A percentile compares a stretch with the other conserved stretches of the same genome.
These are phyloP conservation scores for Syngnathoides biaculeatus DNA, from an alignment of 2,113 vertebrate genomes.

Conservation along the genomic window DNA sequence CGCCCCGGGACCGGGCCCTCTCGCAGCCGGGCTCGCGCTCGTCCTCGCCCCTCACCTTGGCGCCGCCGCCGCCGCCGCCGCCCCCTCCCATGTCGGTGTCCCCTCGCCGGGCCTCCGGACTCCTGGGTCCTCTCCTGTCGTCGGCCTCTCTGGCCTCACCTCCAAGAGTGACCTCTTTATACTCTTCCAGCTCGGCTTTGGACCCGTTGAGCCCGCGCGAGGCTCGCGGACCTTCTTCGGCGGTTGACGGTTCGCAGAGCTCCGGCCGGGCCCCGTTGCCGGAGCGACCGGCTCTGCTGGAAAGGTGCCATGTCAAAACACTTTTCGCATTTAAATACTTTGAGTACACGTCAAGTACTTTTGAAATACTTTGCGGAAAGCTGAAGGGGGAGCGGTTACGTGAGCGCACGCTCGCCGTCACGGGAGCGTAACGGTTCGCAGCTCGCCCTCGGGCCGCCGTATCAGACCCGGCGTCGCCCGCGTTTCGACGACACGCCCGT, in stretches of 20 bases:
- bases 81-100: slow-evolving; percentile 80
- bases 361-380: no score
- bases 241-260: slow-evolving; percentile 63
- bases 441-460: no score
- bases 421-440: no score
- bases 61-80: slow-evolving; percentile 66
- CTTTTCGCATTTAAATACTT: background rate
- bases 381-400: no score
- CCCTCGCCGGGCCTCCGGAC: slow-evolving; percentile 65
- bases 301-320: slow-evolving; percentile 68
- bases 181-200: slow-evolving; percentile 76
- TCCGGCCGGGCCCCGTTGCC: slow-evolving; percentile 85
- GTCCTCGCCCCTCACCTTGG: slow-evolving; percentile 79
- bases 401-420: background rate
- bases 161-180: slow-evolving; percentile 43
- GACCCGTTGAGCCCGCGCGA: slow-evolving; percentile 80
- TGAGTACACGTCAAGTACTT: background rate
- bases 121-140: slow-evolving; percentile 76
- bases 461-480: no score
- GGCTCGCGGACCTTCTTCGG: slow-evolving; percentile 46
- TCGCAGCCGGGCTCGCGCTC: slow-evolving; percentile 90
- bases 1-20: slow-evolving; percentile 83
- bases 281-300: slow-evolving; percentile 84
- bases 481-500: no score
- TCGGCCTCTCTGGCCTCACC: slow-evolving; percentile 55